Base-by-base conservation (phyloP, 1,140 invertebrate species). In the Leptoteleia sp. region DNA sequence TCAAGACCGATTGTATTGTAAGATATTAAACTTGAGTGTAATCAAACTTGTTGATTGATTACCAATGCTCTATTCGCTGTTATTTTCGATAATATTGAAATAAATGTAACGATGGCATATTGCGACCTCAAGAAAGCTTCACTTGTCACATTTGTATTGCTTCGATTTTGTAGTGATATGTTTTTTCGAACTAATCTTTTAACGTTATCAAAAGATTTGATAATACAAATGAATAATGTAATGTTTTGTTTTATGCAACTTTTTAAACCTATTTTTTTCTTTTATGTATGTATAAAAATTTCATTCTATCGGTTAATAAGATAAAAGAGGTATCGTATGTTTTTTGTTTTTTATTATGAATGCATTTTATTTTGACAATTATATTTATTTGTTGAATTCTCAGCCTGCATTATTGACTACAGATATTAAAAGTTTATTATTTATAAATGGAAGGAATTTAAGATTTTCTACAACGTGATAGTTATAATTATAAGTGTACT, bases 21-120 rank as follows among this genome's bases (percentile, higher is more conserved):
- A 61, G 11, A 76, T 76, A 76, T 76, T 70, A 70, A 76, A 70
- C 48, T 64, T 68, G 57, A 64, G 57, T 70, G 64, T 70, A 64
- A 76, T 76, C 75, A 77, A 71, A 71, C 40, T 29, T 61, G 67
- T 77, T 65, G 65, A 64, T 70, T 77, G 75, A 77, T 71, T 77
- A 71, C 75, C 43, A n/a, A 50, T 64, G 61, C 59, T 65, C 37
- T 77, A 71, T 65, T 59, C 19, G 47, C 52, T 71, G 50, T 77
- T 77, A 70, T 76, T 76, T 76, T 76, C 73, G 55, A 70, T 70
- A 70, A 68, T 64, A 47, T 62, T 54, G 48, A 68, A 68, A 76
- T 76, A 62, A 76, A 68, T 76, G 72, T 76, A 76, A 76, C 62
- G 33, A 68, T 54, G 61, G 40, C 64, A 76, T 68, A 67, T 42